Evolutionary conservation across 2,797 vertebrate genomes (phyloP).

Genomic region (Leuciscus waleckii): DNA sequence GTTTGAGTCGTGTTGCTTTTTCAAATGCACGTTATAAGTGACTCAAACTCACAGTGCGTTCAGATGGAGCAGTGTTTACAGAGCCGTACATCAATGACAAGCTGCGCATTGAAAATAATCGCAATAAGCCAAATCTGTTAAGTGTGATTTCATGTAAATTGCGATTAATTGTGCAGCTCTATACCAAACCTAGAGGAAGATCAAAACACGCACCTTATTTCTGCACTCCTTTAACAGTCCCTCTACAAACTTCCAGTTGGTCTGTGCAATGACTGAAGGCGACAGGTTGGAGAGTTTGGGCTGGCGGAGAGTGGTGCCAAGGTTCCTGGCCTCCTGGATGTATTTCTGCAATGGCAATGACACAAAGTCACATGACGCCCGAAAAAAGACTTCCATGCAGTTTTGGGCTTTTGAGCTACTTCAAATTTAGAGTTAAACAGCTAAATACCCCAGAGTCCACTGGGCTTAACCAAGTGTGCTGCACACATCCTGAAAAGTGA

Average conservation of each 20-base stretch:
- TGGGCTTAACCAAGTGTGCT: background rate
- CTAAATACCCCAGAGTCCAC: background rate
- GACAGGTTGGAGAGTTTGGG: conserved; percentile 98
- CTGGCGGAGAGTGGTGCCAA: conserved; percentile 95
- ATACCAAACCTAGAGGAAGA: background rate
- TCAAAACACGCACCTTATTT: conserved; percentile 86
- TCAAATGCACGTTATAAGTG: too few species aligned
- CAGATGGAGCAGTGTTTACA: too few species aligned
- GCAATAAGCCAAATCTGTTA: too few species aligned
- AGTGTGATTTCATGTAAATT: too few species aligned
- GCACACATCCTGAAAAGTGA: background rate
- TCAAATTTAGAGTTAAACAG: background rate
- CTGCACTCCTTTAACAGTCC: conserved; percentile 96
- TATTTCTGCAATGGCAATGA: conserved; percentile 85
- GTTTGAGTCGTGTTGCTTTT: too few species aligned
- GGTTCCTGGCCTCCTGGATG: conserved; percentile 96
- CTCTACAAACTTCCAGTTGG: conserved; percentile 99
- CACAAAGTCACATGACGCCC: conserved; percentile 26
- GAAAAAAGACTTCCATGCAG: background rate
- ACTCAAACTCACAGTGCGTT: too few species aligned
- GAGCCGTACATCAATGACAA: too few species aligned
- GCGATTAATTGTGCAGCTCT: too few species aligned
- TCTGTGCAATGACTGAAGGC: conserved; percentile 97
- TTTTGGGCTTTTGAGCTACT: background rate
- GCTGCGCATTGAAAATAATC: too few species aligned